Conservation (phyloP, 1,140 invertebrate genomes). For the Neuroterus valhalla region DNA sequence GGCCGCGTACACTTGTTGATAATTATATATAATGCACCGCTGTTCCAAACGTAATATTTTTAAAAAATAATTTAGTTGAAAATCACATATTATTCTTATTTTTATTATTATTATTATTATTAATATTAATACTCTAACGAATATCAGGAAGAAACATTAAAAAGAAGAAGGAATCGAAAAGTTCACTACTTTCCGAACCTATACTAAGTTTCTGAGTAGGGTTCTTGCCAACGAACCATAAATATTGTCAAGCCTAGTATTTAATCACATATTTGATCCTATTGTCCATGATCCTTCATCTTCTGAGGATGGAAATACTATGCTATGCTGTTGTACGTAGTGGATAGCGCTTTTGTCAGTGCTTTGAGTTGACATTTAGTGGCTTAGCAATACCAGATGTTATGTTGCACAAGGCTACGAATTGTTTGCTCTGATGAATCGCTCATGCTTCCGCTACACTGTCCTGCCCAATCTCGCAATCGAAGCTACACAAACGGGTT, state of each 20-base stretch:
- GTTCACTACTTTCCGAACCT: too few species aligned
- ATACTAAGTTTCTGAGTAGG: too few species aligned
- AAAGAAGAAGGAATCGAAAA: too few species aligned
- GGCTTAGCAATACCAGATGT: conserved; percentile 63
- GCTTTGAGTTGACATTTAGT: conserved; percentile 64
- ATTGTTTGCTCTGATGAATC: conserved; percentile 71
- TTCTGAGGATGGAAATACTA: background rate
- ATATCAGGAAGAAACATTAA: too few species aligned
- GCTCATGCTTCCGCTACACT: conserved; percentile 65
- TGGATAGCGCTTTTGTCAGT: conserved; percentile 58
- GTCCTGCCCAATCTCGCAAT: conserved; percentile 64
- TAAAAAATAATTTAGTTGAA: too few species aligned
- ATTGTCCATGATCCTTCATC: background rate
- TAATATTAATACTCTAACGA: too few species aligned
- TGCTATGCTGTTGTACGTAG: conserved; percentile 46
- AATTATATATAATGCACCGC: too few species aligned
- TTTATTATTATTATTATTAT: too few species aligned
- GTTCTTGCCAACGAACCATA: background rate
- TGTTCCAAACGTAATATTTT: too few species aligned
- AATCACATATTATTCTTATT: too few species aligned
- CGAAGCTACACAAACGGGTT: conserved; percentile 51
- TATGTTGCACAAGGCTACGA: conserved; percentile 65
- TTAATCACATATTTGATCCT: background rate
- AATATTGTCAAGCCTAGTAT: background rate
- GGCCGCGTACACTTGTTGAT: too few species aligned